Evolutionary conservation across 37 sponge, comb jelly and placozoan genomes (phyloP), one percentile per base, ranked within the genome.

Genomic region (Chondrilla cf. caribensis): DNA sequence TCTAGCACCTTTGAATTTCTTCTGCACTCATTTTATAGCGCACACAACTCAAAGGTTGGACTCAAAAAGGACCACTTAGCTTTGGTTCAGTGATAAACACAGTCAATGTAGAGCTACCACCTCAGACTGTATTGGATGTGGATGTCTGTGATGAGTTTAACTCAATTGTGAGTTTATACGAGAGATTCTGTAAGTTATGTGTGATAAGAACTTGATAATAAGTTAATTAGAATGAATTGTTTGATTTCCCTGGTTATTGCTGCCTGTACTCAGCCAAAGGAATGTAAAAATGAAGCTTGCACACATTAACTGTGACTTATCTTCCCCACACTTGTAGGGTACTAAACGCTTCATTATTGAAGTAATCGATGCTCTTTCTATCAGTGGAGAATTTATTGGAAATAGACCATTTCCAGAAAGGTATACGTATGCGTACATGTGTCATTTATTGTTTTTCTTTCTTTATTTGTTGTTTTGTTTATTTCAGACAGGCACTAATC

Each of bases 371-470:
- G 84, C 88, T 15, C 35, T 92, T 58, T 54, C 86, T 44, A 66
- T 92, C 17, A 25, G 79, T 76, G 68, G 76, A 2, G 68, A 86
- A 66, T 41, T 70, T 14, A 35, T 73, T 55, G 89, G 55, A 3
- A 24, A 72, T 4, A 83, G 41, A 65, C 84, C 93, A 14, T 66
- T 86, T n/a, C 83, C 79, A 25, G 89, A 92, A 83, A 88, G 93
- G 93, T 79, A 22, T 58, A 26, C 38, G 2, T 76, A 38, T 76
- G 25, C 40, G 43, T 44, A n/a, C 37, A n/a, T n/a, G n/a, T n/a
- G n/a, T n/a, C n/a, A n/a, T n/a, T n/a, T n/a, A n/a, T n/a, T n/a
- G n/a, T n/a, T n/a, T n/a, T n/a, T n/a, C n/a, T n/a, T n/a, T n/a
- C n/a, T n/a, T 32, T 35, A 43, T n/a, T 18, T 67, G 68, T 67